phyloP scores from a whole-genome alignment of 2,888 invertebrate species.

The Dascillus cervinus region DNA sequence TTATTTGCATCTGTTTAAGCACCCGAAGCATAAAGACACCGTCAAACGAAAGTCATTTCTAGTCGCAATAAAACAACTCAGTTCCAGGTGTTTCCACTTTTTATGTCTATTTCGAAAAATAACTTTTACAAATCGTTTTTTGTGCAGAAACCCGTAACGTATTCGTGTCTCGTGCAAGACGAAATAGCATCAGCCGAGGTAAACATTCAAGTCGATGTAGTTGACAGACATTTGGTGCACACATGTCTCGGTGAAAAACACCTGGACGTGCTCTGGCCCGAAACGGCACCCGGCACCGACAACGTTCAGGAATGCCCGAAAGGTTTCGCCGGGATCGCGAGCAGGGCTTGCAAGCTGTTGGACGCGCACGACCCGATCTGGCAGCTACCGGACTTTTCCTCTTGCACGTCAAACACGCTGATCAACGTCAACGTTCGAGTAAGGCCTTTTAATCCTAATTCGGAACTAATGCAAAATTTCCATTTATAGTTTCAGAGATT shows the following conservation, averaged over 20 bases:
- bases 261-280: slow-evolving; percentile 55
- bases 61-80: background rate
- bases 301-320: slow-evolving; percentile 57
- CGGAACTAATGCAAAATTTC: background rate
- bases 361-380: slow-evolving; percentile 62
- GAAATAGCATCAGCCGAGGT: slow-evolving; percentile 44
- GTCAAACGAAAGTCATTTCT: no score
- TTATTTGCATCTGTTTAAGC: no score
- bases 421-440: slow-evolving; percentile 58
- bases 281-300: slow-evolving; percentile 66
- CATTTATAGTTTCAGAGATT: slow-evolving; percentile 45
- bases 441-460: slow-evolving; percentile 20
- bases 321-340: slow-evolving; percentile 45
- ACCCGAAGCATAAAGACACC: no score
- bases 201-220: slow-evolving; percentile 58
- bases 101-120: background rate
- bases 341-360: slow-evolving; percentile 51
- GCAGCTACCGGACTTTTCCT: slow-evolving; percentile 69
- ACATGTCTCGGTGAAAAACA: slow-evolving; percentile 50
- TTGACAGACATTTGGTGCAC: slow-evolving; percentile 51
- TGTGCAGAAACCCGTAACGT: slow-evolving; percentile 66
- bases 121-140: no score
- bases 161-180: slow-evolving; percentile 62
- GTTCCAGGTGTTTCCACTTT: background rate
- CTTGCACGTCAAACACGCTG: slow-evolving; percentile 60